Evolutionary conservation across 2,113 vertebrate genomes (phyloP).

Genomic region (Enhydra lutris): DNA sequence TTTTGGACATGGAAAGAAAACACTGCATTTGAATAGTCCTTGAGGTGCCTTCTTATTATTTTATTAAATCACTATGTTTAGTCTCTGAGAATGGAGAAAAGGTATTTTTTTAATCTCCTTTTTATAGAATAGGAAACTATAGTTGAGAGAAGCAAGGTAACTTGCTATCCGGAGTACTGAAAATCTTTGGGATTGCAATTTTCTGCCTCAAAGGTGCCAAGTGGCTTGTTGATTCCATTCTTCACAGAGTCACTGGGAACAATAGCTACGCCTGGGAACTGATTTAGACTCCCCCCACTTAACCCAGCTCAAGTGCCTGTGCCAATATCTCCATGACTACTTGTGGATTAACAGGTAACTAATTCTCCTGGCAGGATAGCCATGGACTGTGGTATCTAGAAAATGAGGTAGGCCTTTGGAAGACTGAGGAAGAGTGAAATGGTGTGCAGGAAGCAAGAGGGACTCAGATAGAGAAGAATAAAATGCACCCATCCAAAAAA

Average conservation of each 20-base stretch:
- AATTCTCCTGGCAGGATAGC: neutral
- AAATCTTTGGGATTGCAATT: neutral
- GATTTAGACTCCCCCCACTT: neutral
- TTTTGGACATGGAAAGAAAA: neutral
- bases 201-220: neutral
- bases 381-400: neutral
- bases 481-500: neutral
- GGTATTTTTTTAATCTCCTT: neutral
- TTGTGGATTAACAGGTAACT: neutral
- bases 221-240: neutral
- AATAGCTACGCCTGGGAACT: neutral
- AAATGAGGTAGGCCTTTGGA: neutral
- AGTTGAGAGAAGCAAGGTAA: neutral
- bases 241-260: neutral
- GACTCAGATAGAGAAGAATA: neutral
- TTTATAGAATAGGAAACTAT: neutral
- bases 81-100: neutral
- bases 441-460: neutral
- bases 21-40: neutral
- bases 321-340: neutral
- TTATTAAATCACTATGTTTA: neutral
- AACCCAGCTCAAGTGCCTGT: neutral
- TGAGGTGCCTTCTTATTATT: neutral
- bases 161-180: neutral
- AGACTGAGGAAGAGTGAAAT: neutral